Evolutionary conservation across 2,888 invertebrate species (phyloP).

Genomic region (Sminthurides aquaticus): DNA sequence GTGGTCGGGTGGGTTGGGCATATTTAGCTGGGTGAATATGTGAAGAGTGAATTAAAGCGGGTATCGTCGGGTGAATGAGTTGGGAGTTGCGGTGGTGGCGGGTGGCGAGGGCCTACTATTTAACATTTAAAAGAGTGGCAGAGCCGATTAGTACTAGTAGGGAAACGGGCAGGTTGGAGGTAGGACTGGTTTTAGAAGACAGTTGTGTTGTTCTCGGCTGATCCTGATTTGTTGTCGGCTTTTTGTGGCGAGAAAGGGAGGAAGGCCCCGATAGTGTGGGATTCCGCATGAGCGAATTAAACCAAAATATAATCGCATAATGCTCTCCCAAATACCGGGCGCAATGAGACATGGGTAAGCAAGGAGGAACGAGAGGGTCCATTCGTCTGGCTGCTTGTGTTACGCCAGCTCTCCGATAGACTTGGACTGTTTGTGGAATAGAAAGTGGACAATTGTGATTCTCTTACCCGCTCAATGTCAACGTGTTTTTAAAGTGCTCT

Average conservation of each 20-base stretch:
- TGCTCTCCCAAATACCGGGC: constrained; percentile 19
- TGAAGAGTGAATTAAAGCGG: too few species aligned
- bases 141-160: constrained; percentile 22
- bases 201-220: constrained; percentile 17
- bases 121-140: constrained; percentile 14
- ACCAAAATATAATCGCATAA: constrained; percentile 42
- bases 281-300: constrained; percentile 43
- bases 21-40: too few species aligned
- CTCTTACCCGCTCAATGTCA: background rate
- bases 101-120: constrained; percentile 18
- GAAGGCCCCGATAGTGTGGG: constrained; percentile 38
- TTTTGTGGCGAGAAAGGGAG: constrained; percentile 34
- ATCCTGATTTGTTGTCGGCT: constrained; percentile 43
- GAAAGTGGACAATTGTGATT: background rate
- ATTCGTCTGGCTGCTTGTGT: background rate
- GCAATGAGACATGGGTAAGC: constrained; percentile 2
- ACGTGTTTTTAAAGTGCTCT: background rate
- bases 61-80: too few species aligned
- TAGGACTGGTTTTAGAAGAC: background rate
- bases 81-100: too few species aligned
- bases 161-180: background rate
- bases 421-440: background rate
- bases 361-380: background rate
- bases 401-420: background rate
- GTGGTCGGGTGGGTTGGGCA: too few species aligned